Conservation (phyloP, 2,113 vertebrate genomes). For the Taurulus bubalis region DNA sequence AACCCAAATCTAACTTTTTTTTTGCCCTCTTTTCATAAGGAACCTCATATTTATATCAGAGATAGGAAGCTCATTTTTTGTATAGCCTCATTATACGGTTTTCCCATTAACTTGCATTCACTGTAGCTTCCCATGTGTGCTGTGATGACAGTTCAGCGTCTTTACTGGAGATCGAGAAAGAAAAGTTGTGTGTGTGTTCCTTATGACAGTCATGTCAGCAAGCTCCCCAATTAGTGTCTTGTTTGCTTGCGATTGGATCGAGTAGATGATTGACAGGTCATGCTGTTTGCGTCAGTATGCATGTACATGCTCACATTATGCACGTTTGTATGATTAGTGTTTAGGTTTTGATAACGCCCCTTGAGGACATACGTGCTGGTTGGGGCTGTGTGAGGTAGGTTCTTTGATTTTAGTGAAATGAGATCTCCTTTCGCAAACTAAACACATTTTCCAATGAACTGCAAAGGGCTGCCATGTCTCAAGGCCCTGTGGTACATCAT, state of each 20-base stretch:
- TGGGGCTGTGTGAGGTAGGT: constrained; percentile 4
- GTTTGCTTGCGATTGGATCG: constrained; percentile 63
- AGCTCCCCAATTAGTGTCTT: constrained; percentile 75
- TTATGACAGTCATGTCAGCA: constrained; percentile 69
- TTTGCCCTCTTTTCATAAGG: constrained; percentile 59
- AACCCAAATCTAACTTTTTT: constrained; percentile 68
- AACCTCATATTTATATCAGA: constrained; percentile 67
- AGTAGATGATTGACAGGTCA: constrained; percentile 72
- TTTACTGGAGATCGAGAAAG: constrained; percentile 51
- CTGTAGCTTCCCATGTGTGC: constrained; percentile 33
- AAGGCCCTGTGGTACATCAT: background rate
- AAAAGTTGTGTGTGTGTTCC: constrained; percentile 40
- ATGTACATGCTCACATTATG: constrained; percentile 4
- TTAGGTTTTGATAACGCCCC: constrained; percentile 26
- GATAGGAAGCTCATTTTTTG: constrained; percentile 57
- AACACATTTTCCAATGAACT: background rate
- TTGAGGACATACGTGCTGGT: constrained; percentile 17
- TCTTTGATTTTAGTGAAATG: constrained; percentile 32
- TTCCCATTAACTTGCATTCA: constrained; percentile 58
- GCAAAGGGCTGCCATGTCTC: no score
- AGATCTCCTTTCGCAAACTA: constrained; percentile 10
- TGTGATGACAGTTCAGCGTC: constrained; percentile 65
- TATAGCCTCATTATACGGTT: constrained; percentile 66
- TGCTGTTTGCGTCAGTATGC: constrained; percentile 49
- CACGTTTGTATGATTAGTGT: constrained; percentile 30